Evolutionary conservation across 1,140 invertebrate species (phyloP), one percentile per base, ranked within the genome.

Genomic region (Pogonognathellus flavescens): DNA sequence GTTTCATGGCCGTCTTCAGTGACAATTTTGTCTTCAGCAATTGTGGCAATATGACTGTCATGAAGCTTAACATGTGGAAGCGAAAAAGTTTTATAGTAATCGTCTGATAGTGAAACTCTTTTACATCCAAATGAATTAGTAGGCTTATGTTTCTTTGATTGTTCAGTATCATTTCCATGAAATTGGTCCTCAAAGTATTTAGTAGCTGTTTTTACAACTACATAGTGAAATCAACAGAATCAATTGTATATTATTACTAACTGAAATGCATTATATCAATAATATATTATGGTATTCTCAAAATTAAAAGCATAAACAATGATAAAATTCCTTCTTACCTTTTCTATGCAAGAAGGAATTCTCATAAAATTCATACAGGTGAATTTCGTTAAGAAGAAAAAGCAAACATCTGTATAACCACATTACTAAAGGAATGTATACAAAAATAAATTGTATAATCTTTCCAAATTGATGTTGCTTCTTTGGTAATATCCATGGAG

Each of bases 51-150:
- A 25, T 18, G 52, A 11, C 31, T 59, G 9, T 41, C 18, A 72
- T 85, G 50, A 5, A 87, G 25, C 49, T 80, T 25, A 18, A 86
- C 82, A 52, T 86, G 72, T 5, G 70, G 50, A 31, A 41, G 83
- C 2, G 16, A 11, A 18, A 87, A 22, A 10, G 84, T 53, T 53
- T 50, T 50, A 53, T 84, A 86, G 80, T 70, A 87, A 25, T 66
- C 80, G 50, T n/a, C 52, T 14, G 84, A 85, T 5, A 83, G 22
- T 18, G 55, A 57, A 16, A 86, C 62, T 18, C 87, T 25, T 59
- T 87, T 87, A 52, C 87, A 87, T 16, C 87, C 87, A 14, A 87
- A 82, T n/a, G 57, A 11, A 25, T 87, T 80, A 4, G 59, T 83
- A 59, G 86, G 84, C 1, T 6, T 80, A 16, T 85, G 20, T 57